phyloP scores from a whole-genome alignment of 2,888 invertebrate species.

The Caenorhabditis sp. region DNA sequence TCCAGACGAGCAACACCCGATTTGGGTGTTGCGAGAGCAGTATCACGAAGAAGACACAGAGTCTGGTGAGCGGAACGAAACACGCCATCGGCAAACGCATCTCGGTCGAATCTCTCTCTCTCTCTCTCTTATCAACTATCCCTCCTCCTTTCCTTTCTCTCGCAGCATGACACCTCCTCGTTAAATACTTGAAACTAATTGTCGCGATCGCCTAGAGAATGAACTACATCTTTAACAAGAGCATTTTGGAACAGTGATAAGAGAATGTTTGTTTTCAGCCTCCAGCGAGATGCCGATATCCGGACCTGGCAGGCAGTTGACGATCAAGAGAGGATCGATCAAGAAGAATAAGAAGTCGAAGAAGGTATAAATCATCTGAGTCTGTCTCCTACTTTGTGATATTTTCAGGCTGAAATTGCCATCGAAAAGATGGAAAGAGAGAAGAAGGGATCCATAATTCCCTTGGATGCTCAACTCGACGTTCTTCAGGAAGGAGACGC shows the following conservation, averaged over 20 bases:
- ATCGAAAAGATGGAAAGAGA: slow-evolving; percentile 41
- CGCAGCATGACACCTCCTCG: slow-evolving; percentile 33
- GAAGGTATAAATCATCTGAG: slow-evolving; percentile 50
- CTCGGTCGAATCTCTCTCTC: not conserved
- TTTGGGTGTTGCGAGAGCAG: slow-evolving; percentile 58
- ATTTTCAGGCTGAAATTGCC: slow-evolving; percentile 45
- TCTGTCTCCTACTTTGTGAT: not conserved
- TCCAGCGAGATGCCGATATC: slow-evolving; percentile 79
- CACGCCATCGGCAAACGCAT: not conserved
- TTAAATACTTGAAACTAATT: slow-evolving; percentile 22
- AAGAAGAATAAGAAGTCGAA: slow-evolving; percentile 76
- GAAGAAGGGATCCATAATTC: slow-evolving; percentile 54
- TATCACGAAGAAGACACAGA: slow-evolving; percentile 49
- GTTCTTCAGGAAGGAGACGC: slow-evolving; percentile 66
- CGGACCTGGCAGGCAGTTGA: slow-evolving; percentile 79
- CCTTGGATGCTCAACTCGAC: slow-evolving; percentile 53
- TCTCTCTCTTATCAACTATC: slow-evolving; percentile 2
- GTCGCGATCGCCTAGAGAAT: no score
- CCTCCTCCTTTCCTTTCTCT: slow-evolving; percentile 11
- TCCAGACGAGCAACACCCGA: slow-evolving; percentile 46
- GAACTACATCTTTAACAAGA: no score
- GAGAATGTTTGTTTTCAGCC: slow-evolving; percentile 53
- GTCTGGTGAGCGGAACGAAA: slow-evolving; percentile 51
- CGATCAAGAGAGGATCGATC: slow-evolving; percentile 71
- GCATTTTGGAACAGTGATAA: no score